These are phyloP conservation scores for Rhinopomastus cyanomelas DNA, from an alignment of 2,113 vertebrate species.

Conservation along the genomic window DNA sequence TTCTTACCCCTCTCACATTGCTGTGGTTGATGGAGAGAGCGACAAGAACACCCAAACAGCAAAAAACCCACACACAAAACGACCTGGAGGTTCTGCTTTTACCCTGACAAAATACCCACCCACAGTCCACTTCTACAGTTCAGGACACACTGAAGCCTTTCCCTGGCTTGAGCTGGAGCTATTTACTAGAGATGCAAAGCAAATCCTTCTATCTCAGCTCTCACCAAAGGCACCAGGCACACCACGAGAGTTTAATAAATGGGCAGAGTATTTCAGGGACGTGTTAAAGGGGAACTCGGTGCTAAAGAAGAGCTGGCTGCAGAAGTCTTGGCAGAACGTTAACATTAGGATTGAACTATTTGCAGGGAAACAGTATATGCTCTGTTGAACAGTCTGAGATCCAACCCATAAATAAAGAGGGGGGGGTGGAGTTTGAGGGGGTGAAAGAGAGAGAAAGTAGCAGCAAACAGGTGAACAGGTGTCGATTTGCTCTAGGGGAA, in stretches of 20 bases:
- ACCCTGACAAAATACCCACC: background rate
- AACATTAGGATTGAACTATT: background rate
- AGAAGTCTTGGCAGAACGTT: background rate
- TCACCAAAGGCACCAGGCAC: background rate
- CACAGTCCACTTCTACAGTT: background rate
- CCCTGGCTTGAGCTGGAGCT: background rate
- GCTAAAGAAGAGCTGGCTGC: background rate
- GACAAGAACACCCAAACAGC: background rate
- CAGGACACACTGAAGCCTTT: background rate
- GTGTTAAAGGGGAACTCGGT: background rate
- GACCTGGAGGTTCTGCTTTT: background rate
- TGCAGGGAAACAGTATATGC: background rate
- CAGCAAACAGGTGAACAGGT: background rate
- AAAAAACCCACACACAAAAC: too few species aligned
- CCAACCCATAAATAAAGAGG: background rate
- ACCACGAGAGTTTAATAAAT: background rate
- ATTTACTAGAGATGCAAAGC: background rate
- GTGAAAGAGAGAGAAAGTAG: background rate
- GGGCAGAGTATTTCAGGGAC: background rate
- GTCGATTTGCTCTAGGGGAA: background rate
- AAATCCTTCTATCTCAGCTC: background rate
- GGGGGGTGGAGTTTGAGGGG: too few species aligned
- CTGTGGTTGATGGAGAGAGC: background rate
- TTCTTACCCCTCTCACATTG: background rate
- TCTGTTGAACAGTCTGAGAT: background rate